Evolutionary conservation across 2,797 vertebrate species (phyloP).

Genomic region (Anguilla pacifica): DNA sequence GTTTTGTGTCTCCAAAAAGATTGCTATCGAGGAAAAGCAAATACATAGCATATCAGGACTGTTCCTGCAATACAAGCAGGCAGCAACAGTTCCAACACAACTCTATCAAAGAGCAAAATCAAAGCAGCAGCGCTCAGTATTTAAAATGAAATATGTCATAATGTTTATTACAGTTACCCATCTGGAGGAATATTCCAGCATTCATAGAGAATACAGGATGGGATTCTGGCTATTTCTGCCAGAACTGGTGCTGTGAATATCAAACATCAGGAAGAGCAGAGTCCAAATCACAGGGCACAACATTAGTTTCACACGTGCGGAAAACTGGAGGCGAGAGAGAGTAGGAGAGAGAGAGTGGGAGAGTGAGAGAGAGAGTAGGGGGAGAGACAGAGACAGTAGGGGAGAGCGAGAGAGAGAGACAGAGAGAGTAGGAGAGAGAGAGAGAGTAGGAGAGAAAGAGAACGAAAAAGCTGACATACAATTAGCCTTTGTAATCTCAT

Average conservation of each 20-base stretch:
- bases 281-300: not conserved
- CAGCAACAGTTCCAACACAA: not conserved
- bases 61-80: not conserved
- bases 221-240: not conserved
- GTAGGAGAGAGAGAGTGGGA: not conserved
- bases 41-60: not conserved
- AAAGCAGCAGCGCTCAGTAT: not conserved
- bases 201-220: not conserved
- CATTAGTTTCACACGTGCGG: conserved; percentile 21
- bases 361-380: too few species aligned
- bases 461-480: conserved; percentile 19
- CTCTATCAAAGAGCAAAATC: not conserved
- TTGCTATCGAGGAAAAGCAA: not conserved
- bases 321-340: conserved; percentile 8
- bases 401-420: too few species aligned
- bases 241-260: conserved; percentile 6
- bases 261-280: conserved; percentile 1
- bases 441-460: not conserved
- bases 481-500: conserved; percentile 35
- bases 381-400: too few species aligned
- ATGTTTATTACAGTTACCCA: not conserved
- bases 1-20: not conserved
- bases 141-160: not conserved
- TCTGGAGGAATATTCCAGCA: not conserved
- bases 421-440: too few species aligned